Evolutionary conservation across 2,888 invertebrate genomes (phyloP).

Genomic region (Candidula unifasciata): DNA sequence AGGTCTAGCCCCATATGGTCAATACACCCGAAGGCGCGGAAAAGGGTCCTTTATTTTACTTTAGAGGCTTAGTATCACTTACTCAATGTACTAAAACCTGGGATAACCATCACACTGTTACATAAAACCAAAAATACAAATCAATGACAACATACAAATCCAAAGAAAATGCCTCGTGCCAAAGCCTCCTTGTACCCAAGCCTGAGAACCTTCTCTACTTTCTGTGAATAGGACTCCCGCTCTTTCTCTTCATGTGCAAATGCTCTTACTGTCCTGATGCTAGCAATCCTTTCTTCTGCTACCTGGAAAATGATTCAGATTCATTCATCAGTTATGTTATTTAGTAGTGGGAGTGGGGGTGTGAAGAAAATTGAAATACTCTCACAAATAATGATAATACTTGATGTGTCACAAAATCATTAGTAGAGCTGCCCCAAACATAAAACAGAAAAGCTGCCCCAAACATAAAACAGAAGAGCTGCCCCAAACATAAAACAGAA

Average conservation of each 20-base stretch:
- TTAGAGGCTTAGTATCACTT: neutral
- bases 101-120: neutral
- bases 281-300: slow-evolving; percentile 92
- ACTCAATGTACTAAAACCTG: neutral
- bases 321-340: neutral
- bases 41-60: no score
- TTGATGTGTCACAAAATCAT: no score
- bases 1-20: no score
- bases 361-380: no score
- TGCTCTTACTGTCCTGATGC: slow-evolving; percentile 93
- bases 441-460: no score
- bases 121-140: neutral
- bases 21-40: no score
- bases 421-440: no score
- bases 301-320: slow-evolving; percentile 69
- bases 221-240: slow-evolving; percentile 83
- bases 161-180: slow-evolving; percentile 93
- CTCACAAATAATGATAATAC: no score
- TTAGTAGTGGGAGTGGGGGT: no score
- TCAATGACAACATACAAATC: slow-evolving; percentile 82
- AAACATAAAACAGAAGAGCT: no score
- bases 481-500: no score
- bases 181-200: slow-evolving; percentile 91
- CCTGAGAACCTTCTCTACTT: slow-evolving; percentile 85
- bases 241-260: slow-evolving; percentile 92